Evolutionary conservation across 2,113 vertebrate species (phyloP).

Genomic region (Pterophyllum scalare): DNA sequence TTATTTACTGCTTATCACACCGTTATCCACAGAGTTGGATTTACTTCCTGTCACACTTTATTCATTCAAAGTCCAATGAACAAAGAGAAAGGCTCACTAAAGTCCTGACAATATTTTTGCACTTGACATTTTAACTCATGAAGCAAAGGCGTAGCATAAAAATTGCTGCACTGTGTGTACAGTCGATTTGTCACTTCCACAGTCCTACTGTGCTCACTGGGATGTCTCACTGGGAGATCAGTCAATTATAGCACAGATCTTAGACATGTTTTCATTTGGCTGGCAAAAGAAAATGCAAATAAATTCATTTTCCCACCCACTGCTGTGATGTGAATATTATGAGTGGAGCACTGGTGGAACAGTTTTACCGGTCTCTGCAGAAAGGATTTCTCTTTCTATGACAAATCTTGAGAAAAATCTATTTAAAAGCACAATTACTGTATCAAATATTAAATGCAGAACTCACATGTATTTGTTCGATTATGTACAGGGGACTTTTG

Average conservation of each 20-base stretch:
- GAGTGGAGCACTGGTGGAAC: neutral
- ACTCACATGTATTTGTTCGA: neutral
- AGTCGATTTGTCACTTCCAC: neutral
- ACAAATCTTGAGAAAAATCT: neutral
- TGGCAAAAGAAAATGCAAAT: conserved; percentile 9
- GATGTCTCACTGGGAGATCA: neutral
- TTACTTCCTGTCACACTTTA: neutral
- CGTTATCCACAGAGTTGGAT: neutral
- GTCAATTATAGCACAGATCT: conserved; percentile 5
- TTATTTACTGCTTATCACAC: neutral
- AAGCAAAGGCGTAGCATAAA: neutral
- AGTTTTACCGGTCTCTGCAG: neutral
- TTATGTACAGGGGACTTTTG: neutral
- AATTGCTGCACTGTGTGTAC: neutral
- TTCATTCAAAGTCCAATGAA: neutral
- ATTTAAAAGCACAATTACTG: neutral
- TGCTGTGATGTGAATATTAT: neutral
- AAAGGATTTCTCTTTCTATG: conserved; percentile 1
- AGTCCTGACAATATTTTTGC: neutral
- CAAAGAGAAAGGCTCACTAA: neutral
- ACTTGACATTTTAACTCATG: neutral
- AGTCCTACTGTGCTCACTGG: neutral
- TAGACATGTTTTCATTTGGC: neutral
- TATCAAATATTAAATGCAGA: neutral
- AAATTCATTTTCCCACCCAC: neutral